Conservation (phyloP, 1,140 invertebrate species). For the Trichonephila clavipes region DNA sequence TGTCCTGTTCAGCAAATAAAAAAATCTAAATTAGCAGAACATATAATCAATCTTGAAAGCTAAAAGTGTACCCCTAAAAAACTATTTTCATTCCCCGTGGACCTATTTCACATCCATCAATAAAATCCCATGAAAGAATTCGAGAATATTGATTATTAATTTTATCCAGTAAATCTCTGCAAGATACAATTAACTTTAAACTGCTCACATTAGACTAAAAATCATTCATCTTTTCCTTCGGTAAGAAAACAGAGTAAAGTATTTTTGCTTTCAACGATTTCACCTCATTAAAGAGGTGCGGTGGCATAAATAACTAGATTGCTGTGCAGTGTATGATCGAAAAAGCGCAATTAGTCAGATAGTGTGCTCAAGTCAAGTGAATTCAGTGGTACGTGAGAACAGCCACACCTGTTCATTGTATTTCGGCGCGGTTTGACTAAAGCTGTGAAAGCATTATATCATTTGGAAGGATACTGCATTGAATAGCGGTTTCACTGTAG, state of each 20-base stretch:
- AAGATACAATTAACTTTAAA: background rate
- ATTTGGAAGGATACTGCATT: background rate
- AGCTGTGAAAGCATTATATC: background rate
- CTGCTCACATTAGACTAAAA: background rate
- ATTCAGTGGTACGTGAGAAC: background rate
- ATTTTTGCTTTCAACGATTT: background rate
- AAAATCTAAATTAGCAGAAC: too few relatives aligned
- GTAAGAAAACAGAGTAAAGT: background rate
- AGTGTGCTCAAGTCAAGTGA: background rate
- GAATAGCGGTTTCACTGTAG: background rate
- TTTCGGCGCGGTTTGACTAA: background rate
- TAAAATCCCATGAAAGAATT: background rate
- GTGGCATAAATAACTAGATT: background rate
- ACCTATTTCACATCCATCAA: background rate
- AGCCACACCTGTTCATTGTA: slow-evolving; percentile 23
- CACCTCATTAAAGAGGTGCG: background rate
- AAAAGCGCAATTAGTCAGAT: background rate
- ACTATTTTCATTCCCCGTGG: background rate
- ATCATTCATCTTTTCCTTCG: background rate
- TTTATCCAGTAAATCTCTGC: background rate
- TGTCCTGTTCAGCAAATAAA: too few relatives aligned
- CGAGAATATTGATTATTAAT: background rate
- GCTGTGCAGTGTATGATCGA: background rate
- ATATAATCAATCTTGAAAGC: too few relatives aligned
- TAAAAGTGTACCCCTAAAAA: background rate